Evolutionary conservation across 2,797 vertebrate genomes (phyloP).

Genomic region (Rhinella marina): DNA sequence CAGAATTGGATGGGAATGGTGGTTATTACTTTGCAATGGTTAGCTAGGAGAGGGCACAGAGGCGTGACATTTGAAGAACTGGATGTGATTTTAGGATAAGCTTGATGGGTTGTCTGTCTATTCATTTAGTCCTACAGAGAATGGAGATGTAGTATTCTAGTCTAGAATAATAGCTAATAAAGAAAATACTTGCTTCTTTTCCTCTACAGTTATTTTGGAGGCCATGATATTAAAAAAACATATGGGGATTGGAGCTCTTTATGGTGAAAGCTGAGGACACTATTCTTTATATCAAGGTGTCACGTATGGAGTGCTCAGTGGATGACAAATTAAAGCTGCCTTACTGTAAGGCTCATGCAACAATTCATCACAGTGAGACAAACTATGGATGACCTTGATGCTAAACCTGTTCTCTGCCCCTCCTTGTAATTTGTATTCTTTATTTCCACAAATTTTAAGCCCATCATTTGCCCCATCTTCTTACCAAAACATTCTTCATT

Average conservation of each 20-base stretch:
- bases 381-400: neutral
- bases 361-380: neutral
- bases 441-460: neutral
- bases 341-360: neutral
- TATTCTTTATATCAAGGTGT: neutral
- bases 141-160: too few species aligned
- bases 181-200: neutral
- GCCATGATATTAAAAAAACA: neutral
- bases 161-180: too few species aligned
- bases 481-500: neutral
- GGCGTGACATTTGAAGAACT: too few species aligned
- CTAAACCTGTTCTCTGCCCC: neutral
- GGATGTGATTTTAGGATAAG: too few species aligned
- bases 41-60: too few species aligned
- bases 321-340: neutral
- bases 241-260: neutral
- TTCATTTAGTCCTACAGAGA: too few species aligned
- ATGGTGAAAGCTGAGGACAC: neutral
- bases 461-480: neutral
- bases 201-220: neutral
- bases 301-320: neutral
- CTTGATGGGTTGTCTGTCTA: too few species aligned
- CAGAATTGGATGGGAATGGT: too few species aligned
- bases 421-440: neutral
- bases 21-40: too few species aligned